These are phyloP conservation scores for Latrodectus elegans DNA, from an alignment of 2,888 invertebrate genomes.

Conservation along the genomic window DNA sequence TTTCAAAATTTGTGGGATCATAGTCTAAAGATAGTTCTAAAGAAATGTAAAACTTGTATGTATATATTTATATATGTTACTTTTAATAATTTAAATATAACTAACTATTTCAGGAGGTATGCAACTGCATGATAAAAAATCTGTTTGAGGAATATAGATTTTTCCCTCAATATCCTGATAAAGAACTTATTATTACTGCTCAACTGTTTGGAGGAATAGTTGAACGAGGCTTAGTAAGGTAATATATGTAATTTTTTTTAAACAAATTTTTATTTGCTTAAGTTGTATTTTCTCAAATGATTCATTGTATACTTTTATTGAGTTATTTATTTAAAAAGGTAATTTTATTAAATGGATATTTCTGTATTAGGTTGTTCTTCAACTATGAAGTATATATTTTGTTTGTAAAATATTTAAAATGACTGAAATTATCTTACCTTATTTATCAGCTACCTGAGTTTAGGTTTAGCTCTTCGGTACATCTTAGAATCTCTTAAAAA, in stretches of 20 bases:
- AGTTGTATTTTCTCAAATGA: slow-evolving; percentile 80
- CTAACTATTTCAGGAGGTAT: slow-evolving; percentile 79
- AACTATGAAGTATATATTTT: neutral
- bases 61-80: neutral
- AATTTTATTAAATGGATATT: neutral
- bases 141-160: slow-evolving; percentile 99
- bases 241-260: slow-evolving; percentile 70
- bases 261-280: slow-evolving; percentile 74
- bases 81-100: neutral
- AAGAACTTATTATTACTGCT: slow-evolving; percentile 97
- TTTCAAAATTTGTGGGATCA: too few species aligned
- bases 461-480: slow-evolving; percentile 92
- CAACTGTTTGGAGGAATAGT: slow-evolving; percentile 98
- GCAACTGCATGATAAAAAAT: slow-evolving; percentile 96
- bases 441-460: slow-evolving; percentile 75
- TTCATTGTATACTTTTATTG: too few species aligned
- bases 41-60: neutral
- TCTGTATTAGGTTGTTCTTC: neutral
- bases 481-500: slow-evolving; percentile 95
- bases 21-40: too few species aligned
- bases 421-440: too few species aligned
- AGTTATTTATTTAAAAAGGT: neutral
- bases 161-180: slow-evolving; percentile 98
- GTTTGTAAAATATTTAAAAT: too few species aligned
- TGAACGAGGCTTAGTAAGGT: slow-evolving; percentile 92